Evolutionary conservation across 2,113 vertebrate species (phyloP).

Genomic region (Prochilodus magdalenae): DNA sequence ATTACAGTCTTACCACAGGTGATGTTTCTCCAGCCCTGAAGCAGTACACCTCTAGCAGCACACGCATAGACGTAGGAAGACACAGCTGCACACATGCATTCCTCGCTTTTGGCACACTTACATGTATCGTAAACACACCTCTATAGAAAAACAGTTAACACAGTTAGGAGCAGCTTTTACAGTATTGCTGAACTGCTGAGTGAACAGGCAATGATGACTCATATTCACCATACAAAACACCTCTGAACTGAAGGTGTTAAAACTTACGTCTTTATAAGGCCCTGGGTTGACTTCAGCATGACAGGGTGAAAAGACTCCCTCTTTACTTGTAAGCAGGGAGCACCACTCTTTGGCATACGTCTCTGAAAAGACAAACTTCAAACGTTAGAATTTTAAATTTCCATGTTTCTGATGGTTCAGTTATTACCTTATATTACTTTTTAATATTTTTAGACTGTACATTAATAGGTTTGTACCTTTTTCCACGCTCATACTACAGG

Average conservation of each 20-base stretch:
- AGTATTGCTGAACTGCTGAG: no score
- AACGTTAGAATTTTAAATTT: neutral
- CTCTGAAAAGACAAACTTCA: constrained; percentile 73
- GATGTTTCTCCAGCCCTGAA: constrained; percentile 78
- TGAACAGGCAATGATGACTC: no score
- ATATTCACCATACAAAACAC: no score
- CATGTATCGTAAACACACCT: constrained; percentile 90
- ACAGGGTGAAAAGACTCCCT: constrained; percentile 82
- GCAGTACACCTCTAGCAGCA: constrained; percentile 74
- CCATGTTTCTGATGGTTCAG: neutral
- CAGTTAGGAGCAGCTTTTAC: neutral
- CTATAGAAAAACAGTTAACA: constrained; percentile 65
- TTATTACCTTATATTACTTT: neutral
- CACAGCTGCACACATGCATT: constrained; percentile 86
- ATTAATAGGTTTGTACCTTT: constrained; percentile 76
- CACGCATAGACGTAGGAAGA: constrained; percentile 86
- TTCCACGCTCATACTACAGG: constrained; percentile 83
- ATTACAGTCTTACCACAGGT: constrained; percentile 72
- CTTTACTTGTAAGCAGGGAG: constrained; percentile 73
- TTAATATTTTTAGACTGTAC: no score
- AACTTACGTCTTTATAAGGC: constrained; percentile 80
- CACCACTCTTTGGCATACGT: constrained; percentile 89
- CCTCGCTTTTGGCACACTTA: constrained; percentile 85
- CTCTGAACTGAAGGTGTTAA: no score
- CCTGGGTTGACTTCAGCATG: constrained; percentile 81